Conservation (phyloP, 2,888 invertebrate species). For the Epinotia nisella region DNA sequence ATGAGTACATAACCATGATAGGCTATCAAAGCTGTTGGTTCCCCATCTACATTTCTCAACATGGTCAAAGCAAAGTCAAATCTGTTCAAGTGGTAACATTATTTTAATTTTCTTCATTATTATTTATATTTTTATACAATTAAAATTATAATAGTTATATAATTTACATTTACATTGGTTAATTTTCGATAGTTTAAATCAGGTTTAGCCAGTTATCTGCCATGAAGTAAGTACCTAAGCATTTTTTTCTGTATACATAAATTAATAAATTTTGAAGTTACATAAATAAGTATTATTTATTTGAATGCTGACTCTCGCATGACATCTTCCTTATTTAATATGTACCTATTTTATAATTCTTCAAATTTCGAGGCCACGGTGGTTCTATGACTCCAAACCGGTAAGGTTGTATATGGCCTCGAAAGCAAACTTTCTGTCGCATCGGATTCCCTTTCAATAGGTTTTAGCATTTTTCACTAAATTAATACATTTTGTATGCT, state of each 20-base stretch:
- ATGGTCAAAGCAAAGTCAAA: too few species aligned
- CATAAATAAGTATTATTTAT: conserved; percentile 47
- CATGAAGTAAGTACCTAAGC: too few species aligned
- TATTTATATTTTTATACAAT: too few species aligned
- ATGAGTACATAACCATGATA: too few species aligned
- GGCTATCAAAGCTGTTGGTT: too few species aligned
- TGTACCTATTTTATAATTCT: conserved; percentile 77
- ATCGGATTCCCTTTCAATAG: conserved; percentile 45
- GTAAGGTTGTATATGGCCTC: conserved; percentile 60
- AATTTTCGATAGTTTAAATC: too few species aligned
- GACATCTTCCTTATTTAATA: conserved; percentile 69
- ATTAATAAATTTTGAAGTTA: background rate
- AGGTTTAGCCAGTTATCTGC: background rate
- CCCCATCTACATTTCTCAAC: too few species aligned
- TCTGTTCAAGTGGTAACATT: too few species aligned
- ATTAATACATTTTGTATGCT: conserved; percentile 32
- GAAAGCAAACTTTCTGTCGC: conserved; percentile 66
- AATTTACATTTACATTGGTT: too few species aligned
- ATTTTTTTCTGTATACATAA: background rate
- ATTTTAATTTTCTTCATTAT: too few species aligned
- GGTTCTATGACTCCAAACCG: conserved; percentile 65
- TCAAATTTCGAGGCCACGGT: conserved; percentile 66
- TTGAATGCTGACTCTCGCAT: conserved; percentile 70
- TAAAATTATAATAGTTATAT: too few species aligned
- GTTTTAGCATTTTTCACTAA: conserved; percentile 36